Evolutionary conservation across 2,113 vertebrate genomes (phyloP).

Genomic region (Nothobranchius kuhntae): DNA sequence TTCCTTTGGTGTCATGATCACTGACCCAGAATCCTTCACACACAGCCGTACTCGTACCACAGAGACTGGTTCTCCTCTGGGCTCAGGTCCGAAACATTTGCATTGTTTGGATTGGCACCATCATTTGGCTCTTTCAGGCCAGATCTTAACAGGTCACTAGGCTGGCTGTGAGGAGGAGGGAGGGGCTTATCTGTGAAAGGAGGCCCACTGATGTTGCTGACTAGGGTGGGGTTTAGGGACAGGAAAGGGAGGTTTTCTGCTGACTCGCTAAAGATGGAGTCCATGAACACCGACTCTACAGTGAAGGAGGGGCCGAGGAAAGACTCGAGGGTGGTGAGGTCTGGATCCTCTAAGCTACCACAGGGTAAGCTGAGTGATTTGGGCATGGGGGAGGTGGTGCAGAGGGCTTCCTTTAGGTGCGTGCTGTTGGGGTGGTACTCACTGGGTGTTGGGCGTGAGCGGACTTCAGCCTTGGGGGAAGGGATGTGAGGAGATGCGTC

Average conservation of each 20-base stretch:
- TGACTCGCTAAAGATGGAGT: constrained; percentile 77
- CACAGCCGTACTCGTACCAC: constrained; percentile 98
- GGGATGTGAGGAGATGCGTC: constrained; percentile 81
- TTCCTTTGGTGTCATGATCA: constrained; percentile 22
- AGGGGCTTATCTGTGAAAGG: constrained; percentile 71
- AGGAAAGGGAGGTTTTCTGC: constrained; percentile 84
- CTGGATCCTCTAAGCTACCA: constrained; percentile 73
- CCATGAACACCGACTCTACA: constrained; percentile 75
- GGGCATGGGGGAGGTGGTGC: constrained; percentile 51
- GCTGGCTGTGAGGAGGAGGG: constrained; percentile 39
- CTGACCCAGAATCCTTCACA: constrained; percentile 75
- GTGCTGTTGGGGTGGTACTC: constrained; percentile 87
- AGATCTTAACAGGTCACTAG: constrained; percentile 52
- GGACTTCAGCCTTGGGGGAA: constrained; percentile 76
- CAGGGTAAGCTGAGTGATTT: constrained; percentile 79
- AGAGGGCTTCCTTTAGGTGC: constrained; percentile 51
- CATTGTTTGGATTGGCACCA: constrained; percentile 37
- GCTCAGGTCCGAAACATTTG: constrained; percentile 74
- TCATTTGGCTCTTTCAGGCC: constrained; percentile 45
- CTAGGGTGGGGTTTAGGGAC: constrained; percentile 91
- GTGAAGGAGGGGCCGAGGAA: constrained; percentile 81
- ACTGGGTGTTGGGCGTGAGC: constrained; percentile 84
- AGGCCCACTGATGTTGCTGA: constrained; percentile 92
- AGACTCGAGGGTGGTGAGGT: constrained; percentile 79
- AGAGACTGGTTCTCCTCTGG: constrained; percentile 91